Evolutionary conservation across 2,888 invertebrate genomes (phyloP).

Genomic region (Drosophila subquinaria): DNA sequence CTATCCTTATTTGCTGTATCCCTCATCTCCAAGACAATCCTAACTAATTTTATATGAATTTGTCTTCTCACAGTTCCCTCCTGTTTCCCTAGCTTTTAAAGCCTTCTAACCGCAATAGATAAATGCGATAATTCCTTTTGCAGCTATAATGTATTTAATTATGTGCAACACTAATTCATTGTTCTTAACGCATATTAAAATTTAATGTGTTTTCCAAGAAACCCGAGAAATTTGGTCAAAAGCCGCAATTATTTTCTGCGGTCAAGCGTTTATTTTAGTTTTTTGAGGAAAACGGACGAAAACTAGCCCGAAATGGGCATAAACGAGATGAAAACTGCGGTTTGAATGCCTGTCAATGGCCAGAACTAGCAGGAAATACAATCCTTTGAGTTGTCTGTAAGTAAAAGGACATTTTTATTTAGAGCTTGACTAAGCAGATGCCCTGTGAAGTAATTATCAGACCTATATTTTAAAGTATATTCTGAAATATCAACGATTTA

Average conservation of each 20-base stretch:
- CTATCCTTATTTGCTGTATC: not conserved
- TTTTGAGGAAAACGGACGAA: constrained; percentile 15
- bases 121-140: constrained; percentile 13
- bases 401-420: not conserved
- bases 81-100: not conserved
- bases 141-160: constrained; percentile 9
- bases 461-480: not conserved
- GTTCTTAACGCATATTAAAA: constrained; percentile 37
- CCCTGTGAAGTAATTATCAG: not conserved
- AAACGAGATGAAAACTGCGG: constrained; percentile 49
- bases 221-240: constrained; percentile 23
- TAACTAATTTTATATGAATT: not conserved
- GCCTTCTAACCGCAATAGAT: constrained; percentile 12
- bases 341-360: constrained; percentile 52
- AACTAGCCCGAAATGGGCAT: constrained; percentile 38
- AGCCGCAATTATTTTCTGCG: constrained; percentile 69
- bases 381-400: constrained; percentile 30
- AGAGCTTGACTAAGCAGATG: not conserved
- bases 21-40: not conserved
- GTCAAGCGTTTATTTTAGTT: constrained; percentile 41
- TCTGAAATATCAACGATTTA: not conserved
- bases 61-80: not conserved
- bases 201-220: constrained; percentile 36
- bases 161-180: constrained; percentile 11
- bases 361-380: constrained; percentile 17